phyloP scores from a whole-genome alignment of 2,113 vertebrate genomes.

The Campylomormyrus tamandua region DNA sequence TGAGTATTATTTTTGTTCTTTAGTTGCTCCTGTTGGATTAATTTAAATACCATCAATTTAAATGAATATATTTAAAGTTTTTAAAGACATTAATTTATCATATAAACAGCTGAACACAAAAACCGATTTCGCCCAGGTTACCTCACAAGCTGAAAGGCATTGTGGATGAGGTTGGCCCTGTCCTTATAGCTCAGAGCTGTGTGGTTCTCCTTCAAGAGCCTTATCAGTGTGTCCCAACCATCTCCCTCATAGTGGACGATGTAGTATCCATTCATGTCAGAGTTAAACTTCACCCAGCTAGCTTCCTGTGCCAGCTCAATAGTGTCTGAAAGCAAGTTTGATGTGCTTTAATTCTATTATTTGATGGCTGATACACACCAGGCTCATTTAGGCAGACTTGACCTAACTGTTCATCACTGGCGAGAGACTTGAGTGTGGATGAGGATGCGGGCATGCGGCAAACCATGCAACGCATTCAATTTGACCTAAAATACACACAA shows the following conservation, averaged over 20 bases:
- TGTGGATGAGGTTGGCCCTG: conserved; percentile 64
- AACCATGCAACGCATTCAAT: not conserved
- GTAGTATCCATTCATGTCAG: conserved; percentile 69
- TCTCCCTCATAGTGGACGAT: conserved; percentile 64
- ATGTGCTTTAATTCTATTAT: not conserved
- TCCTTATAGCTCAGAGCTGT: conserved; percentile 64
- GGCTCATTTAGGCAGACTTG: not conserved
- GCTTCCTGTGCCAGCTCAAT: conserved; percentile 50
- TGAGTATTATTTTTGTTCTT: not conserved
- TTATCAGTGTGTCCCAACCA: conserved; percentile 59
- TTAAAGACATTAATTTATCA: not conserved
- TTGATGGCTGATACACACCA: not conserved
- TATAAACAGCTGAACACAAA: not conserved
- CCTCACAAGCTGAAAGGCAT: conserved; percentile 66
- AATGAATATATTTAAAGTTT: not conserved
- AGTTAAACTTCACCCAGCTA: conserved; percentile 67
- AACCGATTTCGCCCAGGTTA: conserved; percentile 38
- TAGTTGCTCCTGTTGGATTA: not conserved
- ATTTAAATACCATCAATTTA: not conserved
- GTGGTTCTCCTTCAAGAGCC: conserved; percentile 61
- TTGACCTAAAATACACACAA: not conserved
- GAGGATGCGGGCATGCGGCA: not conserved
- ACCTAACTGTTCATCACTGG: not conserved
- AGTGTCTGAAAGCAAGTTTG: conserved; percentile 42
- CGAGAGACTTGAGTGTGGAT: not conserved